Conservation (phyloP, 2,888 invertebrate genomes). For the Ptilodon capucinus region DNA sequence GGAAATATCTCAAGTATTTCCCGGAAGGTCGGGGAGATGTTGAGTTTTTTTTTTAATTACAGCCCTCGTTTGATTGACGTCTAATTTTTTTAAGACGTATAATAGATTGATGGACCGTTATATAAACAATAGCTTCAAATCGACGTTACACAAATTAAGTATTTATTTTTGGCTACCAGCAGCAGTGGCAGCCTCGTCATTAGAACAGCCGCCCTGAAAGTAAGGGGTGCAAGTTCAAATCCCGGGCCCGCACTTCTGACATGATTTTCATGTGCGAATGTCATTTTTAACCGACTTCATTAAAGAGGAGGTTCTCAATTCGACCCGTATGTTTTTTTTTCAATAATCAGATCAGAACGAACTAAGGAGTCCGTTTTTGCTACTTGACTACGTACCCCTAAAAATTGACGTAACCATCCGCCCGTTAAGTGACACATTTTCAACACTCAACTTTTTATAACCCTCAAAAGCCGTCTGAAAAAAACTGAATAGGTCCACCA, state of each 20-base stretch:
- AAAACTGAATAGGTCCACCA: constrained; percentile 35
- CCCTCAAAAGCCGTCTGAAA: constrained; percentile 21
- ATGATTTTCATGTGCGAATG: too few species aligned
- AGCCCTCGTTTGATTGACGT: not conserved
- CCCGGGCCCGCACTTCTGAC: too few species aligned
- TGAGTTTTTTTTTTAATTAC: not conserved
- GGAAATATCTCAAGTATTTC: not conserved
- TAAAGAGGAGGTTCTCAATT: too few species aligned
- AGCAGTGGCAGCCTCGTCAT: too few species aligned
- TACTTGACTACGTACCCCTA: not conserved
- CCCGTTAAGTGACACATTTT: constrained; percentile 20
- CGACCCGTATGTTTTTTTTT: too few species aligned
- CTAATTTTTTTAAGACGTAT: not conserved
- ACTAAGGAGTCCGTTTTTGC: too few species aligned
- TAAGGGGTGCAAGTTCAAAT: too few species aligned
- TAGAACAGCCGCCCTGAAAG: too few species aligned
- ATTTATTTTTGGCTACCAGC: too few species aligned
- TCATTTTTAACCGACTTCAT: too few species aligned
- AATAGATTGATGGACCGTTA: not conserved
- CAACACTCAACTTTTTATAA: constrained; percentile 1
- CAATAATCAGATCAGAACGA: too few species aligned
- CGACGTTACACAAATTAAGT: not conserved
- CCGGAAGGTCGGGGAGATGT: not conserved
- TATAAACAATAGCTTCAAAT: not conserved
- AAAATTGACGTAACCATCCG: not conserved